Evolutionary conservation across 2,113 vertebrate genomes (phyloP), one percentile per base, ranked within the genome.

Genomic region (Scomber japonicus): DNA sequence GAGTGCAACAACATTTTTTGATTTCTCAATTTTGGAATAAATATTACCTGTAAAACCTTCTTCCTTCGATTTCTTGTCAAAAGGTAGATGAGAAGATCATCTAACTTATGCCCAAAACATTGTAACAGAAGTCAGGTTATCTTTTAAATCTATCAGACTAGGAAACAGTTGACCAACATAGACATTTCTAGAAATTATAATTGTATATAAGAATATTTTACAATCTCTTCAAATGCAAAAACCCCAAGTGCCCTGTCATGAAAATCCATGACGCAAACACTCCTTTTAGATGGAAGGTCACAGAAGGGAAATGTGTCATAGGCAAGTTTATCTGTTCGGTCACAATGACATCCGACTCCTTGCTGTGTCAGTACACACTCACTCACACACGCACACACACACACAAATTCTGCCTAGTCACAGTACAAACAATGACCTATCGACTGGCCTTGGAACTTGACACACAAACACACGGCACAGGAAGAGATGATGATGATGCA

Each of bases 321-420:
- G 35, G 68, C 30, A 73, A 53, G 56, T 69, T 72, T 54, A 66
- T 81, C 45, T 70, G 15, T 44, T 51, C 2, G 21, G 35, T 64
- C 61, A 77, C 45, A 0, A 57, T 80, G 80, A 75, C 78, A 88
- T 73, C 68, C 35, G 49, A 65, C 51, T 54, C 46, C 49, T 24
- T 79, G 75, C 81, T 71, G 75, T 40, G 69, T 79, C 80, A 79
- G 74, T 70, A 54, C 71, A 81, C 73, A 15, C 66, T 45, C 53
- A 35, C 75, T 24, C 59, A 14, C 57, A n/a, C 56, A 62, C 31
- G 70, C 51, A 45, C 24, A 17, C 56, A 35, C 40, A 61, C 44
- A 45, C 24, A 82, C 11, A 78, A 17, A 60, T 72, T 72, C 31
- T 80, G 78, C 76, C 53, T n/a, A 69, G 81, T 86, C 89, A 91